A percentile compares a stretch with the other conserved stretches of the same genome.
phyloP scores from a whole-genome alignment of 1,140 invertebrate genomes.

The Tetragnatha versicolor region DNA sequence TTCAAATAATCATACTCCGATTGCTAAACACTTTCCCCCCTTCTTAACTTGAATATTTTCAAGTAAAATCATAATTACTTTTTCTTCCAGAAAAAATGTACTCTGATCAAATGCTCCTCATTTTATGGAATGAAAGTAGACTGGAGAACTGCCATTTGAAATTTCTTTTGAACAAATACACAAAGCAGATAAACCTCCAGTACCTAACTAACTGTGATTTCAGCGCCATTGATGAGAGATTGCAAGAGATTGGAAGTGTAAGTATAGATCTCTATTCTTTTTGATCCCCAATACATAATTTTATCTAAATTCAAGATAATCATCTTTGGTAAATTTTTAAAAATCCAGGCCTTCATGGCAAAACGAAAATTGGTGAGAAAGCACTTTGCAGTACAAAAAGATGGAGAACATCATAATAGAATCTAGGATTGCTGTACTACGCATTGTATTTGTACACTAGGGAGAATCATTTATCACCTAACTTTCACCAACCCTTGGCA shows the following conservation, averaged over 20 bases:
- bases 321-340: too few species aligned
- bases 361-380: too few species aligned
- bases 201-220: constrained; percentile 28
- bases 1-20: neutral
- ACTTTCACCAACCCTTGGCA: too few species aligned
- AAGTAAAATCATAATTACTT: neutral
- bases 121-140: neutral
- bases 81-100: constrained; percentile 36
- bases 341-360: too few species aligned
- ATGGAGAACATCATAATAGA: too few species aligned
- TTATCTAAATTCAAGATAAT: too few species aligned
- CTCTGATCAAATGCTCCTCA: neutral
- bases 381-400: too few species aligned
- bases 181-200: neutral
- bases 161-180: constrained; percentile 36
- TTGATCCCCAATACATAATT: too few species aligned
- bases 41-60: neutral
- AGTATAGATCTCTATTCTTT: constrained; percentile 6
- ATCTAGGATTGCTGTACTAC: too few species aligned
- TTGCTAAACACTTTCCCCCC: neutral
- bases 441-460: too few species aligned
- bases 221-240: constrained; percentile 24
- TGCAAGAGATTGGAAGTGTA: constrained; percentile 35
- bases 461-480: too few species aligned
- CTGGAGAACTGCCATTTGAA: constrained; percentile 25